Conservation (phyloP, 2,797 vertebrate genomes). For the Sebastes vulpes region DNA sequence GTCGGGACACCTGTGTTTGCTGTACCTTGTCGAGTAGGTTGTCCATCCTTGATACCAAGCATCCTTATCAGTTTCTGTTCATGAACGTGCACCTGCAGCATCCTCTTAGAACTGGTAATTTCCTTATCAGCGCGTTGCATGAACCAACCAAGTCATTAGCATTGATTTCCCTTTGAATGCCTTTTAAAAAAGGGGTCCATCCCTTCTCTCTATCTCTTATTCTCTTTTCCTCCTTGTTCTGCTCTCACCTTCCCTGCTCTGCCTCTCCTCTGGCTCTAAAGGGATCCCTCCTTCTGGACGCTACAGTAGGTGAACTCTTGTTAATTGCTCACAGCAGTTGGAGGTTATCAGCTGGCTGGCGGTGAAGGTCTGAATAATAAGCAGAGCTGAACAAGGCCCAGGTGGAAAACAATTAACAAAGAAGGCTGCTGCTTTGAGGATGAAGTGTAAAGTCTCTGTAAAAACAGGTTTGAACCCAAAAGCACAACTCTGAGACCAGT, state of each 20-base stretch:
- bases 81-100: conserved; percentile 18
- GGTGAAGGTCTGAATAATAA: conserved; percentile 77
- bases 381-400: conserved; percentile 53
- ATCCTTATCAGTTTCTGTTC: conserved; percentile 58
- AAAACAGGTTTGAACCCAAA: neutral
- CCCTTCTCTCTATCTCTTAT: conserved; percentile 11
- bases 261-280: conserved; percentile 44
- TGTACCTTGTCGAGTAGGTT: conserved; percentile 35
- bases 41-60: conserved; percentile 43
- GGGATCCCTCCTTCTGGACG: conserved; percentile 44
- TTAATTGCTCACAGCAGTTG: conserved; percentile 77
- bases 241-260: conserved; percentile 21
- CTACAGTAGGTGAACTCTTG: conserved; percentile 60
- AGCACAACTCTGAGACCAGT: neutral
- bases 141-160: conserved; percentile 65
- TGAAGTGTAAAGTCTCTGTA: neutral
- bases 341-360: conserved; percentile 80
- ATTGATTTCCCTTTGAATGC: conserved; percentile 72
- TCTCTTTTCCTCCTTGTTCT: conserved; percentile 29
- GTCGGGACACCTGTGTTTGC: conserved; percentile 51
- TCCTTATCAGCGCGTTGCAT: conserved; percentile 68
- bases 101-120: conserved; percentile 36
- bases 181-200: conserved; percentile 31
- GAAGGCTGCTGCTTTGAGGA: conserved; percentile 36
- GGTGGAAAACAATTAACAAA: conserved; percentile 66